A percentile compares a stretch with the other conserved stretches of the same genome.
Conservation (phyloP, 2,888 invertebrate genomes). For the Plagodis pulveraria region DNA sequence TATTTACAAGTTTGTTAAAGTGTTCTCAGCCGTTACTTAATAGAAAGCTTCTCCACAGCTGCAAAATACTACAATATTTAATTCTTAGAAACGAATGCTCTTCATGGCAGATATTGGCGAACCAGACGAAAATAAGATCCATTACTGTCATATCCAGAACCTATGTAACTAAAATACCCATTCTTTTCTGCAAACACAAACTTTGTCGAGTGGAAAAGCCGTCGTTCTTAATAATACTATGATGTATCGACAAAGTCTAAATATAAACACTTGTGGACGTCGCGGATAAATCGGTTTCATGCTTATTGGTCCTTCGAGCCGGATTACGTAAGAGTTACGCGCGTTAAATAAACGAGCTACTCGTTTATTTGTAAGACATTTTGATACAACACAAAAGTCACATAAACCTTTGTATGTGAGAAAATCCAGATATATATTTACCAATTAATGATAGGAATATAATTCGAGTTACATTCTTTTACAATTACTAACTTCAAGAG, state of each 20-base stretch:
- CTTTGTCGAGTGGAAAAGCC: slow-evolving; percentile 33
- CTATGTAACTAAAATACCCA: slow-evolving; percentile 13
- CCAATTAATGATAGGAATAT: too few species aligned
- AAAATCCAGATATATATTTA: too few species aligned
- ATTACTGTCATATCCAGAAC: slow-evolving; percentile 11
- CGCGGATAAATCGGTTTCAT: slow-evolving; percentile 48
- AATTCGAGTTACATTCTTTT: too few species aligned
- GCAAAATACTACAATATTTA: too few species aligned
- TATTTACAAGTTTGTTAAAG: too few species aligned
- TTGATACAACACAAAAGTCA: slow-evolving; percentile 36
- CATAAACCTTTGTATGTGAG: too few species aligned
- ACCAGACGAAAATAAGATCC: slow-evolving; percentile 6
- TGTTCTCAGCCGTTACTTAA: too few species aligned
- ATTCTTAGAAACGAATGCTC: too few species aligned
- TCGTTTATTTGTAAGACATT: slow-evolving; percentile 40
- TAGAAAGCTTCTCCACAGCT: too few species aligned
- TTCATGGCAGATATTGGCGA: too few species aligned
- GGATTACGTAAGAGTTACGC: slow-evolving; percentile 43
- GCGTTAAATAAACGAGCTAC: slow-evolving; percentile 37
- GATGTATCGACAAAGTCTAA: slow-evolving; percentile 37
- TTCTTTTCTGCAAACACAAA: slow-evolving; percentile 24
- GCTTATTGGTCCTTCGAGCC: slow-evolving; percentile 44
- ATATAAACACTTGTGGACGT: slow-evolving; percentile 40
- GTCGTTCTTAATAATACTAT: slow-evolving; percentile 33
- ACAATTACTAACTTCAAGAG: too few species aligned